Percentiles rank a stretch among this genome's conserved stretches.
phyloP scores from a whole-genome alignment of 2,113 vertebrate genomes.

The Lates calcarifer region DNA sequence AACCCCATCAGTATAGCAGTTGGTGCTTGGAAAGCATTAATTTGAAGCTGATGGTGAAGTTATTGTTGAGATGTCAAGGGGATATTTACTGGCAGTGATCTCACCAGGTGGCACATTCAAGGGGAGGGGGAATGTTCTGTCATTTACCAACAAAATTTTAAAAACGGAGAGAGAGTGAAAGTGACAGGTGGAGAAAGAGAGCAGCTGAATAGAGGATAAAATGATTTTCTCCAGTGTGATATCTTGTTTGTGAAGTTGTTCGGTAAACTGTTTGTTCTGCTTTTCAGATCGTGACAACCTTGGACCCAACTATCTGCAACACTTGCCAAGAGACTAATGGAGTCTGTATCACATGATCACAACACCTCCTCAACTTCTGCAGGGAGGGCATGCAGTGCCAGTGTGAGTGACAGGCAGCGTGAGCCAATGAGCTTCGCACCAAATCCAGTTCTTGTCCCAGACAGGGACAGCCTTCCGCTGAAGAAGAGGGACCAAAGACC shows the following conservation, averaged over 20 bases:
- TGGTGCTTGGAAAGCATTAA: slow-evolving; percentile 58
- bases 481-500: slow-evolving; percentile 81
- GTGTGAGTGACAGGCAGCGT: slow-evolving; percentile 47
- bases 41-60: slow-evolving; percentile 48
- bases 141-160: not conserved
- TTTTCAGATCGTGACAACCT: slow-evolving; percentile 57
- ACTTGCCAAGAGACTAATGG: slow-evolving; percentile 58
- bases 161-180: slow-evolving; percentile 1
- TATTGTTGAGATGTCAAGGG: slow-evolving; percentile 45
- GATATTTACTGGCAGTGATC: slow-evolving; percentile 36
- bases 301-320: slow-evolving; percentile 9
- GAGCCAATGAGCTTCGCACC: slow-evolving; percentile 75
- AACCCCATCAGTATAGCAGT: slow-evolving; percentile 46
- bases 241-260: slow-evolving; percentile 5
- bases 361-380: slow-evolving; percentile 37
- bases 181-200: slow-evolving; percentile 5
- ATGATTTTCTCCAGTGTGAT: not conserved
- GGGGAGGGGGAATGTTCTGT: not conserved
- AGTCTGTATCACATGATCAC: slow-evolving; percentile 52
- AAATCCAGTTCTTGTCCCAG: slow-evolving; percentile 61
- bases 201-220: not conserved
- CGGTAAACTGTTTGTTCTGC: slow-evolving; percentile 24
- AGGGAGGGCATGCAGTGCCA: slow-evolving; percentile 34
- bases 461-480: slow-evolving; percentile 75
- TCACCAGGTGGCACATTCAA: slow-evolving; percentile 37